These are phyloP conservation scores for Lagria hirta DNA, from an alignment of 2,888 invertebrate genomes.

Conservation along the genomic window DNA sequence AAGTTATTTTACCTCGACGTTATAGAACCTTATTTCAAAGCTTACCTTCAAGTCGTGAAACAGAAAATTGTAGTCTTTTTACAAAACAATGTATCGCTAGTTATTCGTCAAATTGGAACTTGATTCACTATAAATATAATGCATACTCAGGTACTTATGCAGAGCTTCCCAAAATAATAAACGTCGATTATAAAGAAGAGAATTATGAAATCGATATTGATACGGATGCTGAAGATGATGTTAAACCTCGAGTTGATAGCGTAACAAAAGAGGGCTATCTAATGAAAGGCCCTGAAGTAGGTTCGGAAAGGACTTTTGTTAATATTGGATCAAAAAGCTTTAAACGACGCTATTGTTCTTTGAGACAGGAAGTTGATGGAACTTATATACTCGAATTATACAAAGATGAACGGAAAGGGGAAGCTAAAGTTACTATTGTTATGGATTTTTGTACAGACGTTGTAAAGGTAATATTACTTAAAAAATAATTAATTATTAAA, in stretches of 20 bases:
- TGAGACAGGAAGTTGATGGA: conserved; percentile 87
- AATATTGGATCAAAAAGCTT: conserved; percentile 92
- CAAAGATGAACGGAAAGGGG: conserved; percentile 90
- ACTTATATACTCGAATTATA: conserved; percentile 89
- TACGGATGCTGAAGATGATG: conserved; percentile 75
- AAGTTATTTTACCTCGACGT: conserved; percentile 76
- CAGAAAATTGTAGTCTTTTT: conserved; percentile 62
- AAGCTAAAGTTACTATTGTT: conserved; percentile 88
- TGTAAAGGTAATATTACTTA: conserved; percentile 61
- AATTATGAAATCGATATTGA: conserved; percentile 89
- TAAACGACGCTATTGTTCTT: conserved; percentile 85
- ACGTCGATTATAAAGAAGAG: conserved; percentile 73
- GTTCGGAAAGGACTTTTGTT: conserved; percentile 86
- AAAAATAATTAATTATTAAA: conserved; percentile 1
- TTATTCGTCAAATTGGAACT: conserved; percentile 86
- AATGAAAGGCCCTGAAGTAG: conserved; percentile 87
- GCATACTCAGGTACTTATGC: conserved; percentile 85
- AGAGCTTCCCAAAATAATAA: conserved; percentile 77
- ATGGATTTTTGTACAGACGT: conserved; percentile 94
- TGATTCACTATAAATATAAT: conserved; percentile 89
- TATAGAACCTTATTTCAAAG: conserved; percentile 72
- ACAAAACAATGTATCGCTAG: conserved; percentile 70
- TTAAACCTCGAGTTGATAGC: conserved; percentile 68
- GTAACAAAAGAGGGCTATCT: conserved; percentile 90
- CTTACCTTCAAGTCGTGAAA: conserved; percentile 46